Evolutionary conservation across 2,888 invertebrate genomes (phyloP).

Genomic region (Physocephala rufipes): DNA sequence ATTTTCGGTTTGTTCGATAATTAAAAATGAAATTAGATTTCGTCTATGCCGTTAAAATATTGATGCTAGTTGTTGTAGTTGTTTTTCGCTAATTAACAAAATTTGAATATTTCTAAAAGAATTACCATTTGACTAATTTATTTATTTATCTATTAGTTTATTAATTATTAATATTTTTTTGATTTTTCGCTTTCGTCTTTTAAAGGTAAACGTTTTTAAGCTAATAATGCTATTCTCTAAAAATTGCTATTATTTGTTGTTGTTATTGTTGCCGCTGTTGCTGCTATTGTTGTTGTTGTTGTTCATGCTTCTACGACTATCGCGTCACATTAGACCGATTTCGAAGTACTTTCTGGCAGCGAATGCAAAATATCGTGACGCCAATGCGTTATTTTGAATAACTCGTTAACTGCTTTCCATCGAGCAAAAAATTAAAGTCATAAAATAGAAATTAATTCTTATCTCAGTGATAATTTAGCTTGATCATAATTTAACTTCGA

Average conservation of each 20-base stretch:
- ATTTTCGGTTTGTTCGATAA: conserved; percentile 23
- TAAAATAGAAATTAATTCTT: background rate
- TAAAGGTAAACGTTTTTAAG: background rate
- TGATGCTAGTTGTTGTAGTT: conserved; percentile 36
- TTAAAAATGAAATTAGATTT: background rate
- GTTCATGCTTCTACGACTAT: conserved; percentile 9
- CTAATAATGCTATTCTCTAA: conserved; percentile 22
- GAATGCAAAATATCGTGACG: conserved; percentile 66
- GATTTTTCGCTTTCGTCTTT: background rate
- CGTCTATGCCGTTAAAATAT: conserved; percentile 21
- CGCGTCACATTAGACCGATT: conserved; percentile 63
- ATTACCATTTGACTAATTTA: conserved; percentile 41
- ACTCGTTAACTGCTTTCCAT: conserved; percentile 20
- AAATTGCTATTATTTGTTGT: conserved; percentile 25
- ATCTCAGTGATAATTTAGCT: too few species aligned
- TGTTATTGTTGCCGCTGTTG: conserved; percentile 29
- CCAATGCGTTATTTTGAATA: conserved; percentile 52
- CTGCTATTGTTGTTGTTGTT: conserved; percentile 24
- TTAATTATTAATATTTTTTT: too few species aligned
- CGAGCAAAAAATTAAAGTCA: background rate
- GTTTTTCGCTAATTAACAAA: conserved; percentile 37
- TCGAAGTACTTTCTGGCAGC: conserved; percentile 67
- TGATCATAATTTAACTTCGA: conserved; percentile 5
- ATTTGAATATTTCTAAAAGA: conserved; percentile 36
- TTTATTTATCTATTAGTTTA: conserved; percentile 33